Conservation (phyloP, 2,113 vertebrate species). For the Pyrgilauda ruficollis region DNA sequence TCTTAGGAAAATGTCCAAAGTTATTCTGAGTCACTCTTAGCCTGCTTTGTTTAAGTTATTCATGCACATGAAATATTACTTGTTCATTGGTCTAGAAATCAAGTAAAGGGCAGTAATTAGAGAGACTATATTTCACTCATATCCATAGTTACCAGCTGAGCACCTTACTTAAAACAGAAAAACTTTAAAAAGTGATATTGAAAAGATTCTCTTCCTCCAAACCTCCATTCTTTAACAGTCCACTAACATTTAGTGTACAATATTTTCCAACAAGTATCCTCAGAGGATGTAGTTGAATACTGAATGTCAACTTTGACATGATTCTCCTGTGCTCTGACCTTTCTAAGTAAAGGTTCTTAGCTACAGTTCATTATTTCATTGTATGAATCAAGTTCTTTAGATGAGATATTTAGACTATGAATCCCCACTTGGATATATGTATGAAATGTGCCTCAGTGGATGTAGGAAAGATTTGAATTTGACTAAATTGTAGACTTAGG, state of each 20-base stretch:
- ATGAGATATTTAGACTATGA: neutral
- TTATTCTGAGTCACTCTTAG: neutral
- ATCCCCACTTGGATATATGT: neutral
- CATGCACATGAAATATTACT: neutral
- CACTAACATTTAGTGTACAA: neutral
- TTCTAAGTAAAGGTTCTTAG: neutral
- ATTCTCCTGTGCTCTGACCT: neutral
- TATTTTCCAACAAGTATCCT: neutral
- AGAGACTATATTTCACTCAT: neutral
- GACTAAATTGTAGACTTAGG: neutral
- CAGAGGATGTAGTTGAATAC: neutral
- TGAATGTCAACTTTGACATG: neutral
- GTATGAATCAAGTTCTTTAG: neutral
- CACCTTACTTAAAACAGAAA: neutral
- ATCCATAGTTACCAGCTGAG: neutral
- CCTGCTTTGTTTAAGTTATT: neutral
- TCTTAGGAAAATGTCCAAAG: neutral
- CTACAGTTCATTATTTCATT: neutral
- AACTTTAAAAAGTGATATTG: neutral
- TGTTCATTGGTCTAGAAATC: neutral
- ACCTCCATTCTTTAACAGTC: neutral
- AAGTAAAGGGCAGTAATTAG: neutral
- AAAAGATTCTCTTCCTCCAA: neutral
- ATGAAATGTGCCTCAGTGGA: neutral
- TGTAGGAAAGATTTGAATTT: neutral